Evolutionary conservation across 2,797 vertebrate species (phyloP), one percentile per base, ranked within the genome.

Genomic region (Chelon labrosus): DNA sequence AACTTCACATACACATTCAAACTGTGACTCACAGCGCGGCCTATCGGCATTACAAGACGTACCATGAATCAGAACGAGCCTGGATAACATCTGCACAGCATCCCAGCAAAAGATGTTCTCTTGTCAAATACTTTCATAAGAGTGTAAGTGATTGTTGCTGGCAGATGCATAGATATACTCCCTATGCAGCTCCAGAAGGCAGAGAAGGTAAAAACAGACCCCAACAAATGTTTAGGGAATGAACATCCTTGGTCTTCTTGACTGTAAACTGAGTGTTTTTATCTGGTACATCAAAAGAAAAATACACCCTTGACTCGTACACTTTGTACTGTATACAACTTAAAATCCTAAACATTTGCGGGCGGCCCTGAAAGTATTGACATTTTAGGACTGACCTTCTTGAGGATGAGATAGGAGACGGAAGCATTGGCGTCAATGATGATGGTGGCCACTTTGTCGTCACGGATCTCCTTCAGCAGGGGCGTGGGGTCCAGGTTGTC

Each of bases 381-480:
- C 27, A 68, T 57, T 65, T 49, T 39, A 82, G 41, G 46, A 5
- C 80, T 87, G 83, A 93, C 92, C 92, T 93, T 93, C 80, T 92
- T 92, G 11, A 93, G 88, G 74, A 93, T 92, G 70, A 88, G 89
- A 77, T 93, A 93, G 79, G 97, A 96, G 75, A 96, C 87, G 11
- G 97, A 96, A 17, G 97, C 96, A 0, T 96, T 97, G 88, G 96
- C 97, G 0, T 98, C 97, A 0, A 98, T 96, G 90, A 98, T 97
- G 93, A 98, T 97, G 75, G 97, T 98, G 65, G 96, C 96, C 80
- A 98, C 94, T 86, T 97, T 97, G 94, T 98, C 97, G 0, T 98
- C 97, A 0, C 97, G 95, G 84, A 98, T 98, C 94, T 98, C 97
- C 91, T 98, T 98, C 79, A 98, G 94, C 73, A 98, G 87, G 0